These are phyloP conservation scores for Eulimnadia texana DNA, from an alignment of 1,140 invertebrate species.

Conservation along the genomic window DNA sequence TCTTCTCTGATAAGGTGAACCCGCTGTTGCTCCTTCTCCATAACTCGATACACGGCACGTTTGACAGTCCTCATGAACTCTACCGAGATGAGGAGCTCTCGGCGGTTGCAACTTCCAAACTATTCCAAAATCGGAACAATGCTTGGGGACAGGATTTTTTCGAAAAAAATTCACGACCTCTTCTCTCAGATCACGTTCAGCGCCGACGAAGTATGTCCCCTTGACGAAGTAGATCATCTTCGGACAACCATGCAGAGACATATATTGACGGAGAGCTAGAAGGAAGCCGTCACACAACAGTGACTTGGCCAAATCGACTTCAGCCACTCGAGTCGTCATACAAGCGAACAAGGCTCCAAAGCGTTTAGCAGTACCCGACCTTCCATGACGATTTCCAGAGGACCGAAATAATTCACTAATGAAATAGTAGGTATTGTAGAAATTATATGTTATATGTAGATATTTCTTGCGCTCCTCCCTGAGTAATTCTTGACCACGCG, in stretches of 20 bases:
- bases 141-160: no score
- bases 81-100: no score
- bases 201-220: not conserved
- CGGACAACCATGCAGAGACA: not conserved
- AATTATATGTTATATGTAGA: no score
- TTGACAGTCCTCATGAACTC: no score
- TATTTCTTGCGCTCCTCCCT: not conserved
- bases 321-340: conserved; percentile 18
- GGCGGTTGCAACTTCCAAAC: no score
- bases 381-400: not conserved
- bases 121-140: no score
- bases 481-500: not conserved
- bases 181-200: not conserved
- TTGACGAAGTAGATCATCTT: not conserved
- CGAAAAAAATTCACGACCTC: not conserved
- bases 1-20: no score
- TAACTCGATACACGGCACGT: no score
- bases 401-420: not conserved
- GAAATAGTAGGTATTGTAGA: no score
- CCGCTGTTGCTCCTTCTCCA: no score
- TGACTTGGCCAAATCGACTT: conserved; percentile 12
- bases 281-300: conserved; percentile 7
- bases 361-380: conserved; percentile 6
- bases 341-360: conserved; percentile 16
- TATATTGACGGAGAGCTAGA: not conserved